Base-by-base conservation (phyloP, 2,797 vertebrate genomes). In the Tenualosa thibaudeaui region DNA sequence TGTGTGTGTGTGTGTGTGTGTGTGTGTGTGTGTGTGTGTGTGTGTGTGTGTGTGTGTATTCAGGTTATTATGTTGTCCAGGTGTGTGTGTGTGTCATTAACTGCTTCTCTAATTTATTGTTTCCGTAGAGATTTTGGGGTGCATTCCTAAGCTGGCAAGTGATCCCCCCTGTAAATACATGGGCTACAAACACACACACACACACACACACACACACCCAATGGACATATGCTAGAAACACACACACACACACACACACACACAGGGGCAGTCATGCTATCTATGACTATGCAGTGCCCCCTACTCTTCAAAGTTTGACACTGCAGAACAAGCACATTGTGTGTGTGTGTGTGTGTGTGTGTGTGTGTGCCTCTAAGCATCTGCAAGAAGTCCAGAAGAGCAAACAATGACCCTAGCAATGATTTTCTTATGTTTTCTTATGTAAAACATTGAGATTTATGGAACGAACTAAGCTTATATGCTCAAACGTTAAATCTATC, bases 51-150 rank as follows among this genome's bases (percentile, higher is more conserved):
- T 31, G 31, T 37, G 68, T 37, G 65, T 81, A 84, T 51, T 3
- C 3, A 3, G 19, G 96, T 96, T 98, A 99, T 99, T 99, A 99
- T 96, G 94, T 93, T 3, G 84, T 95, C 97, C 98, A 99, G 98
- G 91, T 94, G 93, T 95, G 94, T 95, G 62, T 82, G 60, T 49
- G 68, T 82, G 24, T 24, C 62, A 65, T n/a, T 65, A 97, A 97
- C 96, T 92, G 95, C 95, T 96, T 96, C 95, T 91, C 95, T 96
- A 97, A 97, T 97, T 97, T 98, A 99, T 96, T 97, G 96, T 97
- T 98, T 99, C 98, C 96, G 93, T 86, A 37, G 91, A 94, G 94
- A 96, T 97, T 96, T 96, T 89, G 88, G 93, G 92, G 93, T 84
- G 86, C 86, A 89, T 89, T 91, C 83, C 89, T 86, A 85, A 88